Evolutionary conservation across 2,797 vertebrate species (phyloP), one percentile per base, ranked within the genome.

Genomic region (Girardinus metallicus): DNA sequence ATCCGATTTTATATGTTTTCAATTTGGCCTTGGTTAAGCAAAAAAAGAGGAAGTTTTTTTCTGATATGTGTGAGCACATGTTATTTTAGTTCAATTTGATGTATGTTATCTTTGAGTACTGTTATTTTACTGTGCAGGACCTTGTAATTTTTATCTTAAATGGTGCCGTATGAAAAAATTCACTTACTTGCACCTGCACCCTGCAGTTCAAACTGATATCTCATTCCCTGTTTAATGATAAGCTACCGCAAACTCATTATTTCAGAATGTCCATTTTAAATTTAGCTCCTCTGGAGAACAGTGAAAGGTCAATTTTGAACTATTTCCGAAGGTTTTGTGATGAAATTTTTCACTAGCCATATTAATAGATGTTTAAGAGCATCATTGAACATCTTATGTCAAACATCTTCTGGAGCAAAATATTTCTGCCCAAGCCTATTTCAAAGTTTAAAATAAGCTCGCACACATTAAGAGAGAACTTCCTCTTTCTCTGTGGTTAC

Each of bases 401-500:
- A 72, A 18, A 73, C 70, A 79, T 36, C 47, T 5, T 55, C 12
- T 11, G 68, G 29, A 78, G 82, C 49, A 80, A 73, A 47, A 77
- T 79, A 76, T 77, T 49, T 36, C 26, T 8, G 11, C 12, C 2
- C 46, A 6, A 31, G 18, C 49, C 68, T 77, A 44, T 47, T 71
- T 71, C 51, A 60, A 73, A 79, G 66, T 80, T 85, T 64, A 75
- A 68, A 46, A 51, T 41, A 71, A 43, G 12, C 53, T 49, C 72
- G 62, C 60, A 86, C 46, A 75, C 34, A 74, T 68, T 80, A 68
- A 78, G 80, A 78, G 68, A 57, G 51, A 84, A 83, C 77, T 87
- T 89, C 62, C 29, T 70, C 44, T 73, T 83, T 79, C 79, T 85
- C 84, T 78, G 73, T 39, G 79, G 82, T 78, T 91, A 70, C 86